Percentiles rank a stretch among this genome's conserved stretches.
Evolutionary conservation across 2,797 vertebrate species (phyloP).

Genomic region (Scarus forsteni): DNA sequence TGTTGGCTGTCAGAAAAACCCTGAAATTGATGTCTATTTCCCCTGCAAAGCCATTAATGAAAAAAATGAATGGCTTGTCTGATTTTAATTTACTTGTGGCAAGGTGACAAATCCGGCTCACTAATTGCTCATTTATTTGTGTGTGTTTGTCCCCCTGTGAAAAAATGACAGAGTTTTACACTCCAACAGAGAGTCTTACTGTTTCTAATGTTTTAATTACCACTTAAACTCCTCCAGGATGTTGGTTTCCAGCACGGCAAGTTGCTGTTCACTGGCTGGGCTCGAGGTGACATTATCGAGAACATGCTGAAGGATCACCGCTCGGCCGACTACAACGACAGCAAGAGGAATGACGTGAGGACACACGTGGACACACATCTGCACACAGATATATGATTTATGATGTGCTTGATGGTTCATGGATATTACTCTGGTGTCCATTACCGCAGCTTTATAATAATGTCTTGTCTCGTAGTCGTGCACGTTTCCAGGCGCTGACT

Average conservation of each 20-base stretch:
- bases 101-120: too few species aligned
- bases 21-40: too few species aligned
- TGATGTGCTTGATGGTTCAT: not conserved
- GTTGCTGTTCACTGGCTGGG: constrained; percentile 93
- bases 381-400: not conserved
- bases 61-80: too few species aligned
- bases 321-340: constrained; percentile 91
- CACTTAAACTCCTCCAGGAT: constrained; percentile 79
- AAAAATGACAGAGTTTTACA: too few species aligned
- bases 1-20: too few species aligned
- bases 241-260: constrained; percentile 94
- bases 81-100: too few species aligned
- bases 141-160: too few species aligned
- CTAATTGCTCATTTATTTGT: too few species aligned
- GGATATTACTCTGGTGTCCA: not conserved
- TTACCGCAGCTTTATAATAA: constrained; percentile 1
- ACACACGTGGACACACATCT: not conserved
- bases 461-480: constrained; percentile 71
- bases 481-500: constrained; percentile 89
- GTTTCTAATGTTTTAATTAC: not conserved
- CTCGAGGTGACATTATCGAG: constrained; percentile 90
- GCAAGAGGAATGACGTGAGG: constrained; percentile 88
- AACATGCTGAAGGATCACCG: constrained; percentile 94
- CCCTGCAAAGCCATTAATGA: too few species aligned
- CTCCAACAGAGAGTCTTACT: too few species aligned